These are phyloP conservation scores for Drosophila funebris DNA, from an alignment of 1,140 invertebrate genomes.

Conservation along the genomic window DNA sequence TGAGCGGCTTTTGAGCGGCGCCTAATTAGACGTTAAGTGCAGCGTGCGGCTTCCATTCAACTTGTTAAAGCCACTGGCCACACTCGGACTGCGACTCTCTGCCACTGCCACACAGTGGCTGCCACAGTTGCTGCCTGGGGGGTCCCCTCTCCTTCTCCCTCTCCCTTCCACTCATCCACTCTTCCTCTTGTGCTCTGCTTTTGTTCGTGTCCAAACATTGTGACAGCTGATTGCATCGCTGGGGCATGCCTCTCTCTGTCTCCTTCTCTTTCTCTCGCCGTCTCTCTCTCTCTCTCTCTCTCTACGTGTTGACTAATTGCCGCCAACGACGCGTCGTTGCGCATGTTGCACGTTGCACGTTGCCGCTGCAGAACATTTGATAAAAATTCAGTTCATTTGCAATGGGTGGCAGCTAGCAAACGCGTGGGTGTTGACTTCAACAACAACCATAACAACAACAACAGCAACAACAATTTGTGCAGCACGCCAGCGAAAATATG, in stretches of 20 bases:
- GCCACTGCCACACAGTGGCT: neutral
- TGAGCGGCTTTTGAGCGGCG: slow-evolving; percentile 72
- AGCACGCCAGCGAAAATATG: neutral
- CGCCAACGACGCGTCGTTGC: slow-evolving; percentile 42
- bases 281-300: neutral
- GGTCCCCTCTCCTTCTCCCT: neutral
- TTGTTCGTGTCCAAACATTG: slow-evolving; percentile 64
- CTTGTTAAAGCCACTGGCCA: neutral
- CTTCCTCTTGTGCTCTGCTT: neutral
- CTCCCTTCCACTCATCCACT: neutral
- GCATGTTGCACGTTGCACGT: slow-evolving; percentile 3
- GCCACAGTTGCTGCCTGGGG: neutral
- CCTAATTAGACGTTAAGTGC: slow-evolving; percentile 77
- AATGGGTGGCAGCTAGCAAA: too few species aligned
- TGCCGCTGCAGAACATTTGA: neutral
- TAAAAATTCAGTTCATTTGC: slow-evolving; percentile 22
- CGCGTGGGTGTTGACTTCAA: slow-evolving; percentile 15
- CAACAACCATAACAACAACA: too few species aligned
- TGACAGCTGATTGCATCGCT: slow-evolving; percentile 71
- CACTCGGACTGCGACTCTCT: neutral
- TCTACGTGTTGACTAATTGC: slow-evolving; percentile 67
- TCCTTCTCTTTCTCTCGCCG: neutral
- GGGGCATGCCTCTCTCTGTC: neutral
- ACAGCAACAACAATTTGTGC: neutral
- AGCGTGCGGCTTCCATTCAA: slow-evolving; percentile 54